phyloP scores from a whole-genome alignment of 1,140 invertebrate species.

The Heliconius melpomene region DNA sequence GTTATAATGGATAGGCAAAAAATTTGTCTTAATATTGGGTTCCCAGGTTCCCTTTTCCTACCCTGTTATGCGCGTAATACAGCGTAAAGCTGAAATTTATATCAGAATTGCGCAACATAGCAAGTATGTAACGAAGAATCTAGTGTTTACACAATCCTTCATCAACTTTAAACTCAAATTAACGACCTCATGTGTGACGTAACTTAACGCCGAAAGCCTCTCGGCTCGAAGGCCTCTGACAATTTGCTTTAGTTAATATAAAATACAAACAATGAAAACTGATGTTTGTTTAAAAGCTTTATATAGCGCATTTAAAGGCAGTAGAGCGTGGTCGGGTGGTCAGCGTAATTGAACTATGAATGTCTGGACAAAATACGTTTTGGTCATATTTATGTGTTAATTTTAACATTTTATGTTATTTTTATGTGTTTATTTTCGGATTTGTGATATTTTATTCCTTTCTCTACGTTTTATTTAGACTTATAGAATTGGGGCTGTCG shows the following conservation, averaged over 20 bases:
- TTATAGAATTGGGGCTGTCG: neutral
- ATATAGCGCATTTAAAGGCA: constrained; percentile 14
- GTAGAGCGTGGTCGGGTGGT: constrained; percentile 2
- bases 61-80: no score
- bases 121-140: no score
- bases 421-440: neutral
- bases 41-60: no score
- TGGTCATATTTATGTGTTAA: constrained; percentile 10
- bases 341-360: constrained; percentile 23
- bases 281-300: constrained; percentile 20
- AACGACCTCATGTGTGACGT: no score
- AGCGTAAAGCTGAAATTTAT: no score
- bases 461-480: neutral
- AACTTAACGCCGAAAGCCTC: no score
- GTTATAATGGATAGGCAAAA: no score
- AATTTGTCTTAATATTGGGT: no score
- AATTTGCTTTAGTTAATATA: neutral
- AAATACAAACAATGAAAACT: constrained; percentile 17
- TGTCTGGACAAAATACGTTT: constrained; percentile 16
- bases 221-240: neutral
- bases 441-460: neutral
- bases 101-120: no score
- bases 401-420: neutral
- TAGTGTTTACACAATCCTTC: no score
- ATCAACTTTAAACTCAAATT: no score